phyloP scores from a whole-genome alignment of 1,140 invertebrate species.

The Aphelenchoides fujianensis region DNA sequence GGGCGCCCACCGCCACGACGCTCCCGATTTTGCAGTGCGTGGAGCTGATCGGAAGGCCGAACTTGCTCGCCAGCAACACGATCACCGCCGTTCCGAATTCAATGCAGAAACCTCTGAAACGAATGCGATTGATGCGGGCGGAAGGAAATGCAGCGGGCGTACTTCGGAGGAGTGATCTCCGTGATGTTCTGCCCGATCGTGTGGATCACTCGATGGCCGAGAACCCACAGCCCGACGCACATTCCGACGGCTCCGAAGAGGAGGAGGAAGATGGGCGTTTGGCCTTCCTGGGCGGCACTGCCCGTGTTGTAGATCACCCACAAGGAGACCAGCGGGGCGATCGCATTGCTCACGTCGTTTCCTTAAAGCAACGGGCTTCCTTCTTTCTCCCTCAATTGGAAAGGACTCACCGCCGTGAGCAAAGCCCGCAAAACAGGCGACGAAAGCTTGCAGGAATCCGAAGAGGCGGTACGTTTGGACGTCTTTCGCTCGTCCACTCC shows the following conservation, averaged over 20 bases:
- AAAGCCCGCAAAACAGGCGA: slow-evolving; percentile 50
- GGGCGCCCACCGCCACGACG: slow-evolving; percentile 47
- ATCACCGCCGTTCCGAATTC: slow-evolving; percentile 91
- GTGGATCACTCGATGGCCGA: slow-evolving; percentile 53
- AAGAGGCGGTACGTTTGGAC: slow-evolving; percentile 30
- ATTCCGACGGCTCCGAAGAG: slow-evolving; percentile 44
- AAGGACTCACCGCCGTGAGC: slow-evolving; percentile 40
- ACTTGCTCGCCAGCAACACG: slow-evolving; percentile 87
- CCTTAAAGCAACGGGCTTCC: too few relatives aligned
- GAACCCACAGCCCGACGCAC: slow-evolving; percentile 54
- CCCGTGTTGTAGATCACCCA: slow-evolving; percentile 73
- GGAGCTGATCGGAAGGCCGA: slow-evolving; percentile 89
- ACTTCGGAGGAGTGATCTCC: slow-evolving; percentile 49
- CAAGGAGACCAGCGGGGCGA: slow-evolving; percentile 86
- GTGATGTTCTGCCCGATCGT: slow-evolving; percentile 55
- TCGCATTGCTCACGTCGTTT: slow-evolving; percentile 97
- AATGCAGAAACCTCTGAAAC: slow-evolving; percentile 76
- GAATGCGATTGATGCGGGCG: not conserved
- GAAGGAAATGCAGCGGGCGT: not conserved
- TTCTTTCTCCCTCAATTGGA: not conserved
- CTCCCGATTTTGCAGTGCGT: slow-evolving; percentile 87
- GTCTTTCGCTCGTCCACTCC: slow-evolving; percentile 11
- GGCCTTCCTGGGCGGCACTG: slow-evolving; percentile 26
- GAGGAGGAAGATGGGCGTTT: slow-evolving; percentile 45
- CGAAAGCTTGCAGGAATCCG: slow-evolving; percentile 41